Evolutionary conservation across 2,113 vertebrate species (phyloP).

Genomic region (Lichenostomus cassidix): DNA sequence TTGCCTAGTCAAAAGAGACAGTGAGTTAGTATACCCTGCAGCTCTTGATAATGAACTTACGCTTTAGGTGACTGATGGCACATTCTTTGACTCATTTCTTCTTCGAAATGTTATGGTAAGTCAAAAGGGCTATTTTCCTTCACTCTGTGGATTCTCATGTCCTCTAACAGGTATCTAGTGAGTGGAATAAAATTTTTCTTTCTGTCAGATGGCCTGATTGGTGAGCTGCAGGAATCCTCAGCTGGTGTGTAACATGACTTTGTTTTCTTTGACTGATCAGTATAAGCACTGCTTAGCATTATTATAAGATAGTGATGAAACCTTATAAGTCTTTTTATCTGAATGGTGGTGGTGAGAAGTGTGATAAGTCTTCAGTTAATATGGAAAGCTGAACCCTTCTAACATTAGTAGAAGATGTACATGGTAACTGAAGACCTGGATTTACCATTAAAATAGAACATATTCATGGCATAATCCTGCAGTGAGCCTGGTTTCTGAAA

Average conservation of each 20-base stretch:
- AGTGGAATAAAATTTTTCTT: background rate
- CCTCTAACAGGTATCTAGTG: background rate
- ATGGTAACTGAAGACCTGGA: background rate
- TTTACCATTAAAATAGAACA: background rate
- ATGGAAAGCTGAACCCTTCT: background rate
- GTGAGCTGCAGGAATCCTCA: background rate
- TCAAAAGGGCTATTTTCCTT: background rate
- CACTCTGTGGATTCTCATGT: background rate
- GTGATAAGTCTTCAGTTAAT: background rate
- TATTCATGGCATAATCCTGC: background rate
- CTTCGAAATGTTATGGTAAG: background rate
- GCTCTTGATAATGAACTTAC: background rate
- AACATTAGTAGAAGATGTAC: background rate
- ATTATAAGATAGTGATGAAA: background rate
- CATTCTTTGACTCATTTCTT: background rate
- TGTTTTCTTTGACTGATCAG: background rate
- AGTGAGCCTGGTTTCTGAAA: background rate
- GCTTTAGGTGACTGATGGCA: background rate
- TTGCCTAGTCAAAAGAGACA: background rate
- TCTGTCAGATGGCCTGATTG: background rate
- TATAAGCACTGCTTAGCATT: background rate
- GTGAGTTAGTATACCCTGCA: background rate
- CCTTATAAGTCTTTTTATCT: background rate
- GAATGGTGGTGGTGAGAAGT: background rate
- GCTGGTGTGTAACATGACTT: background rate